Conservation (phyloP, 2,113 vertebrate species). For the Erpornis zantholeuca region DNA sequence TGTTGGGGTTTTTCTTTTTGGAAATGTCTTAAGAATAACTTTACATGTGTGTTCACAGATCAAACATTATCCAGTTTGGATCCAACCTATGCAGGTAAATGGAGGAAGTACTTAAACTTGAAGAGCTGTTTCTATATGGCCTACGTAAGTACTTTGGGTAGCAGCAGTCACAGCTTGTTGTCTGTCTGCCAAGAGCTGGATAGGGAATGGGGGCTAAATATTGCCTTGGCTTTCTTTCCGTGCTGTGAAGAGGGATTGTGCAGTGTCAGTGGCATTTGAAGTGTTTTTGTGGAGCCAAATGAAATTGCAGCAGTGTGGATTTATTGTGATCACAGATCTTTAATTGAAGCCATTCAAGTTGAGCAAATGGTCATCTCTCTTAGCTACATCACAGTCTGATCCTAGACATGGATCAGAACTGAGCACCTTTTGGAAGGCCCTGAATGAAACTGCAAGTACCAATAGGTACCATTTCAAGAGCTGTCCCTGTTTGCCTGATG, state of each 20-base stretch:
- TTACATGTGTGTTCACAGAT: conserved; percentile 74
- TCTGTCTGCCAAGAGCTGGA: not conserved
- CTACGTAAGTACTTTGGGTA: conserved; percentile 81
- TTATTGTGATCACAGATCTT: not conserved
- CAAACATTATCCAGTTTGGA: conserved; percentile 93
- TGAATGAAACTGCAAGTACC: not conserved
- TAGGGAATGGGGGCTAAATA: not conserved
- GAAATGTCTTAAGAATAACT: not conserved
- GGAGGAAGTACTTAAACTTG: conserved; percentile 96
- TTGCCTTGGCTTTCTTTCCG: not conserved
- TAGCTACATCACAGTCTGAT: not conserved
- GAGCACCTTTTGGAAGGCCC: not conserved
- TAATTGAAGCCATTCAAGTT: not conserved
- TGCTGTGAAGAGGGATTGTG: not conserved
- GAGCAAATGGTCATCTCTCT: not conserved
- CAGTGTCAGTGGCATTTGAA: not conserved
- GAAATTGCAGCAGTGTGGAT: not conserved
- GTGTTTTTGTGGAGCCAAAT: not conserved
- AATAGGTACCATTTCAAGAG: not conserved
- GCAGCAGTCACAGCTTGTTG: not conserved
- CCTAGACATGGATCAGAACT: not conserved
- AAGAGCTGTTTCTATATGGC: conserved; percentile 97
- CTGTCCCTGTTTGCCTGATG: not conserved
- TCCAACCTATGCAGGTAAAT: conserved; percentile 88
- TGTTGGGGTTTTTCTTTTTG: not conserved